Percentiles rank a stretch among this genome's conserved stretches.
phyloP scores from a whole-genome alignment of 2,113 vertebrate genomes.

The Ursus arctos region DNA sequence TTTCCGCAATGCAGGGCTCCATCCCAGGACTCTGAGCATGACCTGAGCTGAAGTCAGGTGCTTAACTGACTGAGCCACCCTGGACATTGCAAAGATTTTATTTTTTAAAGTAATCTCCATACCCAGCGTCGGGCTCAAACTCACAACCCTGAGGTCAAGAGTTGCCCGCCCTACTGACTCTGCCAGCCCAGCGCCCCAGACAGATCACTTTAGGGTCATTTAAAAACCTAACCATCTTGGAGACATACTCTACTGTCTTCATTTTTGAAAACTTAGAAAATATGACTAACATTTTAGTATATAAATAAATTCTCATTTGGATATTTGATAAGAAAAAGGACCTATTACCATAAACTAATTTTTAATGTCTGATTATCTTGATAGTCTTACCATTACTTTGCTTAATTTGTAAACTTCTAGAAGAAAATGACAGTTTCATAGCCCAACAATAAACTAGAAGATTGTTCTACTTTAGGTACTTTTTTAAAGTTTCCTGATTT shows the following conservation, averaged over 20 bases:
- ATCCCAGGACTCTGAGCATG: not conserved
- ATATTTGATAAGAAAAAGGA: conserved; percentile 5
- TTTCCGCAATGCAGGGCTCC: not conserved
- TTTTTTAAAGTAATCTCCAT: not conserved
- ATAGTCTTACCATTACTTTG: not conserved
- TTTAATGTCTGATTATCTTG: conserved; percentile 23
- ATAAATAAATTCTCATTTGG: not conserved
- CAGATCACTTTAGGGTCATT: not conserved
- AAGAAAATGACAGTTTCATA: conserved; percentile 1
- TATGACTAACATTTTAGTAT: not conserved
- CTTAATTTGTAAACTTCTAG: not conserved
- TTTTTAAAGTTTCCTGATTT: not conserved
- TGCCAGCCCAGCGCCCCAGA: not conserved
- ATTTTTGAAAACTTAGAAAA: conserved; percentile 24
- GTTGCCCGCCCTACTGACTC: not conserved
- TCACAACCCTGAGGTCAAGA: not conserved
- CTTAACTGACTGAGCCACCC: not conserved
- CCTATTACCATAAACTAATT: not conserved
- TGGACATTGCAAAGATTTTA: not conserved
- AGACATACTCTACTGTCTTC: not conserved
- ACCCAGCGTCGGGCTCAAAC: not conserved
- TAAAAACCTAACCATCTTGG: not conserved
- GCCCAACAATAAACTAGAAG: not conserved
- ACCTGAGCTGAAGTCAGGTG: not conserved
- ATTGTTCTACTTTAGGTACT: not conserved